Conservation (phyloP, 2,113 vertebrate species). For the Chionis minor region DNA sequence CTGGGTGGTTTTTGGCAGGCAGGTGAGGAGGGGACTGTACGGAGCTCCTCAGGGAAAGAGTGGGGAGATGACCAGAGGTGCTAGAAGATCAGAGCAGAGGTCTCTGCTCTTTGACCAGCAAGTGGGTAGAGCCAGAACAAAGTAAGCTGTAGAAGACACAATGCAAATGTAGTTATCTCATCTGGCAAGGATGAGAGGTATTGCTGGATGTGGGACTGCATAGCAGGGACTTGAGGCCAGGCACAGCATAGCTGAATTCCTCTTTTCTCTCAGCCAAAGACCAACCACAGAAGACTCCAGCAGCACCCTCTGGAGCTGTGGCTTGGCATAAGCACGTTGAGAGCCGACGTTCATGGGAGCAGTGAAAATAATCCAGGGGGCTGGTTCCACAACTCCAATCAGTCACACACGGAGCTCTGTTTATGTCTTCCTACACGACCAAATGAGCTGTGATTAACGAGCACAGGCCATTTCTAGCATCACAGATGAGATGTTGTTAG, state of each 20-base stretch:
- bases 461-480: neutral
- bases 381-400: neutral
- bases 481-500: neutral
- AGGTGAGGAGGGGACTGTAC: neutral
- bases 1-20: neutral
- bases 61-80: neutral
- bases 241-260: neutral
- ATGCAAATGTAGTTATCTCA: neutral
- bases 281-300: neutral
- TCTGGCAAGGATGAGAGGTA: neutral
- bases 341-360: neutral
- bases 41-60: neutral
- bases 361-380: neutral
- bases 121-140: neutral
- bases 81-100: neutral
- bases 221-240: neutral
- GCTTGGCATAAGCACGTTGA: neutral
- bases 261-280: neutral
- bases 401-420: neutral
- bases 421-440: neutral
- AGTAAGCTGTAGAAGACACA: neutral
- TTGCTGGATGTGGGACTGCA: neutral
- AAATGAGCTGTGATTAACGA: neutral
- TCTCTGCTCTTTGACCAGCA: neutral
- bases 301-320: neutral